phyloP scores from a whole-genome alignment of 2,888 invertebrate genomes.

The Drosophila anceps region DNA sequence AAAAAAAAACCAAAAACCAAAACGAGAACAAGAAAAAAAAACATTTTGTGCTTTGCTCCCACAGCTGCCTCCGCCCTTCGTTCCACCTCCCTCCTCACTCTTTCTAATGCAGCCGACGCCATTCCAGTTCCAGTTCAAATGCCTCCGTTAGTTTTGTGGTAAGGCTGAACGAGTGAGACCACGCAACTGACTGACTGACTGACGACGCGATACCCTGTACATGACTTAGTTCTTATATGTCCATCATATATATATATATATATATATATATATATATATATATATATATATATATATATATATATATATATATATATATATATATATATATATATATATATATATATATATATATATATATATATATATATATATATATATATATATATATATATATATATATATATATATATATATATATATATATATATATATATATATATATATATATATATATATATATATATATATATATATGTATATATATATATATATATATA shows the following conservation, averaged over 20 bases:
- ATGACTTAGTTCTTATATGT: not conserved
- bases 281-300: no score
- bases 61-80: not conserved
- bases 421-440: no score
- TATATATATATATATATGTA: no score
- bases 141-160: conserved; percentile 10
- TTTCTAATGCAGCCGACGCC: not conserved
- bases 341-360: no score
- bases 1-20: no score
- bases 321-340: no score
- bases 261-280: no score
- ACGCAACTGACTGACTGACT: not conserved
- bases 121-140: conserved; percentile 8
- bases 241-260: no score
- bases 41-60: conserved; percentile 14
- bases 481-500: not conserved
- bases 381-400: not conserved
- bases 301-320: no score
- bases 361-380: not conserved
- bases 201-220: not conserved
- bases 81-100: not conserved
- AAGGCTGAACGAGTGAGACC: not conserved
- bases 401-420: no score
- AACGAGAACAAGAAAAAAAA: conserved; percentile 26
- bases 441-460: no score